A percentile compares a stretch with the other conserved stretches of the same genome.
Conservation (phyloP, 2,797 vertebrate species). For the Botia kubotai region DNA sequence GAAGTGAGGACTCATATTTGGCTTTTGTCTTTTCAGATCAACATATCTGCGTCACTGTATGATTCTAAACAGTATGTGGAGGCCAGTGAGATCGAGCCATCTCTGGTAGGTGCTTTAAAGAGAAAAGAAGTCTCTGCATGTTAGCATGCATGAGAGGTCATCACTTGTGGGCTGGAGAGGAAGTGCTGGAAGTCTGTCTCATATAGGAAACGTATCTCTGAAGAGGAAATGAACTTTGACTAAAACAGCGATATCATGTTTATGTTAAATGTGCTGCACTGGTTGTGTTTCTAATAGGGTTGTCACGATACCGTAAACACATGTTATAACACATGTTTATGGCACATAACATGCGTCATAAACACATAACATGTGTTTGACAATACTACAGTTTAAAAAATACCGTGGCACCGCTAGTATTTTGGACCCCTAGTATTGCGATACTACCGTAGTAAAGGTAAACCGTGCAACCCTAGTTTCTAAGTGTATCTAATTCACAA, state of each 20-base stretch:
- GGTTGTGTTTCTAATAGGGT: background rate
- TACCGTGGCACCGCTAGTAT: too few relatives aligned
- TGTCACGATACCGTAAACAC: too few relatives aligned
- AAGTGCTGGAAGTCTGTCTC: conserved; percentile 53
- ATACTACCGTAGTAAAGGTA: too few relatives aligned
- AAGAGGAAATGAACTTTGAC: conserved; percentile 53
- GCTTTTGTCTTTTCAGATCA: conserved; percentile 76
- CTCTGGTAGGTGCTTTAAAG: conserved; percentile 78
- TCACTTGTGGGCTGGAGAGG: conserved; percentile 30
- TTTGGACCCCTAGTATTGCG: too few relatives aligned
- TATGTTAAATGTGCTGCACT: conserved; percentile 5
- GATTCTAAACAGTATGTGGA: conserved; percentile 91
- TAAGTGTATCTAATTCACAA: too few relatives aligned
- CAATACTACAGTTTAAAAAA: too few relatives aligned
- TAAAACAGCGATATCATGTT: conserved; percentile 40
- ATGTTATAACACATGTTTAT: too few relatives aligned
- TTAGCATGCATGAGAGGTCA: conserved; percentile 27
- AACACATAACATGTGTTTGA: too few relatives aligned
- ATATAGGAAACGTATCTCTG: conserved; percentile 57
- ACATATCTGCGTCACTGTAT: conserved; percentile 87
- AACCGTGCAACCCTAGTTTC: too few relatives aligned
- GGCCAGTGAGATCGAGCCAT: conserved; percentile 91
- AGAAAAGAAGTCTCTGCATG: background rate
- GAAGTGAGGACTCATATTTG: background rate
- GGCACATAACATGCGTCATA: too few relatives aligned